Evolutionary conservation across 2,888 invertebrate genomes (phyloP).

Genomic region (Aleiodes testaceus): DNA sequence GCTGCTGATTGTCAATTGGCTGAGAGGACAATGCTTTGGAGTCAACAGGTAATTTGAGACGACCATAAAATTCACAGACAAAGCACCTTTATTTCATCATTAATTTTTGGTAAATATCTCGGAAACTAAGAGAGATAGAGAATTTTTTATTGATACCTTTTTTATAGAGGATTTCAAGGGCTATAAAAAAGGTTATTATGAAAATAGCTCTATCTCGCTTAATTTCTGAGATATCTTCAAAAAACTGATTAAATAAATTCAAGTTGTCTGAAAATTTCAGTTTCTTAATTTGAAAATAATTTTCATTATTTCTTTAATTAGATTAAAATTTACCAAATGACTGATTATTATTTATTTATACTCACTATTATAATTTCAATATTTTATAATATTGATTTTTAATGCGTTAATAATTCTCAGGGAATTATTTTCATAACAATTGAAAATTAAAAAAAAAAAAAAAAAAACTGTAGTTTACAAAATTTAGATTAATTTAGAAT

Average conservation of each 20-base stretch:
- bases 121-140: no score
- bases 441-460: neutral
- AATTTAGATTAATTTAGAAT: conserved; percentile 51
- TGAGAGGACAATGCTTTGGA: conserved; percentile 68
- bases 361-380: neutral
- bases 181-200: no score
- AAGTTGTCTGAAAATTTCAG: no score
- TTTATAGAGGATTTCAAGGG: no score
- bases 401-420: conserved; percentile 15
- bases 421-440: conserved; percentile 24
- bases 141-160: no score
- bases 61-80: no score
- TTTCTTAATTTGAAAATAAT: conserved; percentile 49
- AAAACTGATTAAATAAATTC: no score
- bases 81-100: no score
- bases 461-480: conserved; percentile 34
- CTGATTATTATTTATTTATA: conserved; percentile 19
- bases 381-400: no score
- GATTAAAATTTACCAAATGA: neutral
- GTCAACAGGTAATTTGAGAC: conserved; percentile 71
- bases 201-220: no score
- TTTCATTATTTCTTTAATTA: conserved; percentile 5
- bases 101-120: no score
- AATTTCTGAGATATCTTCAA: no score
- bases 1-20: conserved; percentile 69